These are phyloP conservation scores for Psylliodes chrysocephalus DNA, from an alignment of 2,888 invertebrate species.

Conservation along the genomic window DNA sequence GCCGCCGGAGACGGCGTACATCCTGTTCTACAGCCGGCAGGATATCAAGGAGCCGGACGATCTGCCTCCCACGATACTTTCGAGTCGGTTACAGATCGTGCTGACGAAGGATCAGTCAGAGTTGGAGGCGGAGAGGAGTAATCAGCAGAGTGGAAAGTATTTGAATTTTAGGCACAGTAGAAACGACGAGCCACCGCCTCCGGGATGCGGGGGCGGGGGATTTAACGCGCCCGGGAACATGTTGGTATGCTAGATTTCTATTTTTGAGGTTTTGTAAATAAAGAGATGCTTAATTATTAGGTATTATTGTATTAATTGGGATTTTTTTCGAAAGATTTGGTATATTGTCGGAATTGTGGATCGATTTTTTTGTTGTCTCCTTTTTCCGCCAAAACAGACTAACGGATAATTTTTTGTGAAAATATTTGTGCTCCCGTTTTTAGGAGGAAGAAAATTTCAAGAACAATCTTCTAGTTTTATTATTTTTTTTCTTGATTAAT, in stretches of 20 bases:
- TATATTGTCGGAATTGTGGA: no score
- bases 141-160: conserved; percentile 49
- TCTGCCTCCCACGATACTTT: conserved; percentile 53
- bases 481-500: no score
- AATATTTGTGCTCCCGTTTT: no score
- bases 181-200: conserved; percentile 68
- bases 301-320: conserved; percentile 29
- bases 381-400: no score
- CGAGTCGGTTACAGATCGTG: conserved; percentile 53
- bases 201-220: conserved; percentile 66
- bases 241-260: conserved; percentile 58
- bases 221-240: conserved; percentile 58
- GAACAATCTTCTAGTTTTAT: no score
- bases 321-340: no score
- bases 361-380: no score
- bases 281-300: conserved; percentile 24
- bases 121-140: conserved; percentile 54
- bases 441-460: no score
- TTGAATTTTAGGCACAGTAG: conserved; percentile 57
- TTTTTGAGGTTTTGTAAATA: conserved; percentile 28
- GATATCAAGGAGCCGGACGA: conserved; percentile 57
- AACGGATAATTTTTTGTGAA: no score
- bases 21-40: conserved; percentile 76
- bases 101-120: conserved; percentile 57
- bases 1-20: conserved; percentile 83